Evolutionary conservation across 37 sponge, comb jelly and placozoan species (phyloP).

Genomic region (Axinella damicornis): DNA sequence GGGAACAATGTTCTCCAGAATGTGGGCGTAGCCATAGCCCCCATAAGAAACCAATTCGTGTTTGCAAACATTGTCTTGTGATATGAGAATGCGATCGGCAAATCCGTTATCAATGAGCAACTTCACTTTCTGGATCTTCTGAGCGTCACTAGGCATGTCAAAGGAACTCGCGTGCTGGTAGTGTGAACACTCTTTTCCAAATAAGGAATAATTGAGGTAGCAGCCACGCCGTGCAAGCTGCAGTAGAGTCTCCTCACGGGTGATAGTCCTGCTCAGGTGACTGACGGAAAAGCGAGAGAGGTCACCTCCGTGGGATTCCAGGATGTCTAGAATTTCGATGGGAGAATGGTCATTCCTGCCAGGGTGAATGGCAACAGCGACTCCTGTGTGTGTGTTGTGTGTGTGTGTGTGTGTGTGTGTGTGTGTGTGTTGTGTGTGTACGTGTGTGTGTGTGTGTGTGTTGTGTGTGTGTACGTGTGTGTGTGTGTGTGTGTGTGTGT

Average conservation of each 20-base stretch:
- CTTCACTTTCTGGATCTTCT: slow-evolving; percentile 71
- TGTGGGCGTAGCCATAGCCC: slow-evolving; percentile 81
- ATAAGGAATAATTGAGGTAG: slow-evolving; percentile 60
- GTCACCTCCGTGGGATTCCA: slow-evolving; percentile 43
- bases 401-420: too few relatives aligned
- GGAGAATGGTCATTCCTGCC: slow-evolving; percentile 26
- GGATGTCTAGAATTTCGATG: slow-evolving; percentile 43
- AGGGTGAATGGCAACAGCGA: too few relatives aligned
- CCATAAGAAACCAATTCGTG: slow-evolving; percentile 78
- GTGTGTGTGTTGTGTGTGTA: too few relatives aligned
- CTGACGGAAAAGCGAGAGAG: slow-evolving; percentile 57
- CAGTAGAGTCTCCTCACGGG: slow-evolving; percentile 13
- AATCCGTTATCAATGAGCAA: slow-evolving; percentile 59
- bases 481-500: too few relatives aligned
- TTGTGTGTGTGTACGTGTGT: too few relatives aligned
- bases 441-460: too few relatives aligned
- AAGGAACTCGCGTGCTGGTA: too few relatives aligned
- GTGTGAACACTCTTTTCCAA: slow-evolving; percentile 77
- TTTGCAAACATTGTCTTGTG: slow-evolving; percentile 75
- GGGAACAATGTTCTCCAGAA: slow-evolving; percentile 63
- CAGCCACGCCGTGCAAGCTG: slow-evolving; percentile 63
- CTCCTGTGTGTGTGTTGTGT: too few relatives aligned
- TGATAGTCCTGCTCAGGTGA: slow-evolving; percentile 66
- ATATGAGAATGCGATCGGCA: slow-evolving; percentile 37
- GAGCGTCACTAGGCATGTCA: slow-evolving; percentile 81